Conservation (phyloP, 2,113 vertebrate species). For the Columba livia region DNA sequence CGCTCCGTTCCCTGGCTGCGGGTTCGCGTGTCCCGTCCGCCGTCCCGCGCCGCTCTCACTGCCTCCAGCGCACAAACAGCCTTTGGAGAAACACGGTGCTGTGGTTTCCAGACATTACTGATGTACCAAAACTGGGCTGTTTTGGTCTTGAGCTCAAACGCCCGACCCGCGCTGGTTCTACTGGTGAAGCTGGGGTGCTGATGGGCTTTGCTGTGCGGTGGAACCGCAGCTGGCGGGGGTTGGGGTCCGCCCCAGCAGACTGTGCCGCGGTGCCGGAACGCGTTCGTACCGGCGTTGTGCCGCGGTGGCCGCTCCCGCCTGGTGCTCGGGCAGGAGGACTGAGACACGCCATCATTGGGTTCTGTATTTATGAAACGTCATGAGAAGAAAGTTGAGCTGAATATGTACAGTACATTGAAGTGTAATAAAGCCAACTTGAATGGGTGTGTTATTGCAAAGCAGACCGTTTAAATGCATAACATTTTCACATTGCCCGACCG, state of each 20-base stretch:
- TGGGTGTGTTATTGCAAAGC: background rate
- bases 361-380: background rate
- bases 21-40: no score
- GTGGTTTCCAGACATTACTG: background rate
- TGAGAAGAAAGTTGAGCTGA: background rate
- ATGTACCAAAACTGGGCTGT: accelerated
- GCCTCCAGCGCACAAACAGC: background rate
- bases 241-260: background rate
- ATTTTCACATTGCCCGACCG: background rate
- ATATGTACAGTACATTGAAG: background rate
- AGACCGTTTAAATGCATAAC: background rate
- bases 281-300: background rate
- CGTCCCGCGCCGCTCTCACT: background rate
- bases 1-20: background rate
- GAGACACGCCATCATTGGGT: accelerated
- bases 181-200: background rate
- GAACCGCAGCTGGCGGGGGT: accelerated
- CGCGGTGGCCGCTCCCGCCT: accelerated
- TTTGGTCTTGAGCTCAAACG: background rate
- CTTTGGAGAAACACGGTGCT: background rate
- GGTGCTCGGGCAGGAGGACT: background rate
- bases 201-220: background rate
- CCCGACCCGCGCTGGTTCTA: background rate
- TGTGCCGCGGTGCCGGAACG: no score
- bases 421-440: background rate